Evolutionary conservation across 2,113 vertebrate genomes (phyloP), one percentile per base, ranked within the genome.

Genomic region (Cephalopterus ornatus): DNA sequence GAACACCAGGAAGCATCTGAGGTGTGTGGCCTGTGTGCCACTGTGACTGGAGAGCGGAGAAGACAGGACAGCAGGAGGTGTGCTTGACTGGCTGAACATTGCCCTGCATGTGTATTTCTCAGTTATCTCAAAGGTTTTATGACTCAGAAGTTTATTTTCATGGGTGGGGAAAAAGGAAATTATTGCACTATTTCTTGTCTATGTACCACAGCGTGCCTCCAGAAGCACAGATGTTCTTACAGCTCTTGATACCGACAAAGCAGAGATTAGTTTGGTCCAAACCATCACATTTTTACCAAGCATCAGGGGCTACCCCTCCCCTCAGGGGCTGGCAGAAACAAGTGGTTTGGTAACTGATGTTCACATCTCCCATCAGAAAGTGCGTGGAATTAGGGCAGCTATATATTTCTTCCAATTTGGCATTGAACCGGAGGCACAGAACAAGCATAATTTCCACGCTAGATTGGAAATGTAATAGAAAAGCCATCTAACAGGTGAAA

Each of bases 401-500:
- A 33, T 88, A 49, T 78, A 95, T 94, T 92, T 95, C 44, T 53
- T 78, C 85, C 61, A 75, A 81, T 94, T 91, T 91, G 88, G 72
- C 41, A 6, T 81, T 75, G 72, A 91, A 80, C 70, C 1, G 0
- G 49, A 68, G 91, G 53, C 83, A 89, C 3, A 72, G 86, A 94
- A 87, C 80, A 71, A 81, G 70, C 0, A 1, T 78, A 52, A 89
- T 94, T 96, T 95, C 88, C 80, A 87, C 10, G 17, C 67, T 73
- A 53, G 88, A 62, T 72, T 93, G 88, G 79, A 94, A 76, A 50
- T 53, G 39, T 63, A 93, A 88, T 75, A 84, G 79, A 58, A 83
- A 95, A 96, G 44, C 55, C 47, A 85, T 71, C 88, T 75, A 88
- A 61, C 41, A 94, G 85, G 88, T 95, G 82, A 95, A 84, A 96